Base-by-base conservation (phyloP, 2,113 vertebrate genomes). In the Falcunculus frontatus region DNA sequence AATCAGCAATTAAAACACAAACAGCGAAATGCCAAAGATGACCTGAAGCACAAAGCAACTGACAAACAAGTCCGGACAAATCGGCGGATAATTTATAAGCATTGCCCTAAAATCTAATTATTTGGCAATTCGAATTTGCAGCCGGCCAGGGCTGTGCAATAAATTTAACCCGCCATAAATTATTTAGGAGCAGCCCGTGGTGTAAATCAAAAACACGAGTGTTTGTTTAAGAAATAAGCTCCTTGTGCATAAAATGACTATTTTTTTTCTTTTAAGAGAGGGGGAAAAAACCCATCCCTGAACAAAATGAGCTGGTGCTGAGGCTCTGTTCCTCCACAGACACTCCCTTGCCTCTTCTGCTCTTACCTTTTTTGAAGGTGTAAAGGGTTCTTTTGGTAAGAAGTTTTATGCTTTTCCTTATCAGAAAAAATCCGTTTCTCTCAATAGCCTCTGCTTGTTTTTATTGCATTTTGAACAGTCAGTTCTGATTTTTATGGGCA, bases 21-120 rank as follows among this genome's bases (percentile, higher is more conserved):
- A 98, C 98, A 98, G 98, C 78, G 97, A 99, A 99, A 99, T 99
- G 99, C 98, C 98, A 99, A 98, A 98, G 98, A 99, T 99, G 98
- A 99, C 99, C 99, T 4, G 98, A 98, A 99, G 99, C 99, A 98
- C 98, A 98, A 98, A 98, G 98, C 98, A 97, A 98, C 98, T 99
- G 98, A 99, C 98, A 99, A 99, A 99, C 98, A 99, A 98, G 98
- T 98, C 98, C 96, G 98, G 98, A 99, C 98, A 99, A 99, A 99
- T 98, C 98, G 98, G 98, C 90, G 97, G 98, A 98, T 99, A 98
- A 99, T 99, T 99, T 99, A 98, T 98, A 98, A 98, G 98, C 98
- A 98, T 98, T 98, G 98, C 98, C 98, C 98, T 99, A 99, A 99
- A 99, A 99, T 99, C 98, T 99, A 98, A 99, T 99, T 99, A 99